phyloP scores from a whole-genome alignment of 2,888 invertebrate genomes.

The Dynastes hyllus region DNA sequence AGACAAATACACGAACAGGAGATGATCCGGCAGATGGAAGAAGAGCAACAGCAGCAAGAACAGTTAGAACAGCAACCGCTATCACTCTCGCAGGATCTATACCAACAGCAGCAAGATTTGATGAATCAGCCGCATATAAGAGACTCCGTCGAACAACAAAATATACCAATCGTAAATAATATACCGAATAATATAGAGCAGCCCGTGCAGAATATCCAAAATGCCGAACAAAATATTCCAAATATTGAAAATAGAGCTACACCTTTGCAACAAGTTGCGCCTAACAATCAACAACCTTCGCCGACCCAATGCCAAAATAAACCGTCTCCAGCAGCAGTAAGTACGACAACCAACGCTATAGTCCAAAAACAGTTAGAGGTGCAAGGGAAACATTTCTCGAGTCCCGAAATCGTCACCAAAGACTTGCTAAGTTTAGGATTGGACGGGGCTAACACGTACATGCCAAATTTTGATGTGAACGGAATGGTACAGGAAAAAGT shows the following conservation, averaged over 20 bases:
- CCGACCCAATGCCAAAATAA: not conserved
- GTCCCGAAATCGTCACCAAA: slow-evolving; percentile 58
- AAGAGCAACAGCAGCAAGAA: slow-evolving; percentile 10
- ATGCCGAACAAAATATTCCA: too few relatives aligned
- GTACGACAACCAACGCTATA: slow-evolving; percentile 5
- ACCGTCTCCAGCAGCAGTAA: not conserved
- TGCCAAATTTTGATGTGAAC: slow-evolving; percentile 60
- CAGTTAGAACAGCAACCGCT: not conserved
- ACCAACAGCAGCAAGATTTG: not conserved
- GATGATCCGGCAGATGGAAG: not conserved
- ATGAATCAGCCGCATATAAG: not conserved
- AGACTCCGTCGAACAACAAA: not conserved
- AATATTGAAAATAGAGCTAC: not conserved
- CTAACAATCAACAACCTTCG: not conserved
- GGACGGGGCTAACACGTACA: slow-evolving; percentile 58
- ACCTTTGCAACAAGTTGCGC: not conserved
- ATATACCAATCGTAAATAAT: not conserved
- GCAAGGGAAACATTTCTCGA: slow-evolving; percentile 22
- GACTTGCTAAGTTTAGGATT: slow-evolving; percentile 62
- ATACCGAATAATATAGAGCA: not conserved
- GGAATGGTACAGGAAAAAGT: slow-evolving; percentile 52
- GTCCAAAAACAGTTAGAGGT: slow-evolving; percentile 22
- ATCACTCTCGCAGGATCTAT: not conserved
- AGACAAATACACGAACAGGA: slow-evolving; percentile 27
- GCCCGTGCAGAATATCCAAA: too few relatives aligned